Base-by-base conservation (phyloP, 2,113 vertebrate genomes). In the Alaudala cheleensis region DNA sequence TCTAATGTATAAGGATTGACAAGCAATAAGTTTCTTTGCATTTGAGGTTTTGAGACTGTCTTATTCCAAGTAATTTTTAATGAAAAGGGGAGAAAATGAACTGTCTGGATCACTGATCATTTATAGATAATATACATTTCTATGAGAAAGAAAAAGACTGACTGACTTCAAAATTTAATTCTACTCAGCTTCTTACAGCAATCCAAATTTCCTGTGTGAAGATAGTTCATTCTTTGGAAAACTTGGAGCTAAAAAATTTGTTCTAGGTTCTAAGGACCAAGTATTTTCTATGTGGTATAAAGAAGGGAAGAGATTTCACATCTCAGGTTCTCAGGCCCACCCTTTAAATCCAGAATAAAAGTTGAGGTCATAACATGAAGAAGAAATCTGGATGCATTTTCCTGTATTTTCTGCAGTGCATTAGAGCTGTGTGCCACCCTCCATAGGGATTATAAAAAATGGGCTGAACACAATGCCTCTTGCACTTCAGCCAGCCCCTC, bases 371-470 rank as follows among this genome's bases (percentile, higher is more conserved):
- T 60, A 81, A 74, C 21, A 81, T 25, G 39, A 29, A 60, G 67
- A 84, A 87, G 22, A 71, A 91, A 40, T 40, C 51, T 56, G 34
- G 47, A 54, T 54, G 17, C 11, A 60, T 90, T 96, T 93, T 79
- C 56, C 39, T 76, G 11, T 51, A 20, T 76, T 82, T 90, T 92
- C 73, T 83, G 26, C 21, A 14, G n/a, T 0, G 0, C 20, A 42
- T 80, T 82, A 65, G 19, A 72, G 39, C 6, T 72, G 58, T 57
- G 2, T 58, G 21, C 22, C 87, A 47, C 34, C 64, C 14, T 83
- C 15, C 3, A 0, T 25, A 69, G 0, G 0, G 34, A 39, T 61
- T 5, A 2, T n/a, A 57, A 65, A 34, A 76, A 72, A 90, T 2
- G 11, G 22, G 7, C 17, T 82, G 20, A 69, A 24, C 14, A 33